Percentiles rank a stretch among this genome's conserved stretches.
Conservation (phyloP, 2,797 vertebrate genomes). For the Ctenosaura bakeri region DNA sequence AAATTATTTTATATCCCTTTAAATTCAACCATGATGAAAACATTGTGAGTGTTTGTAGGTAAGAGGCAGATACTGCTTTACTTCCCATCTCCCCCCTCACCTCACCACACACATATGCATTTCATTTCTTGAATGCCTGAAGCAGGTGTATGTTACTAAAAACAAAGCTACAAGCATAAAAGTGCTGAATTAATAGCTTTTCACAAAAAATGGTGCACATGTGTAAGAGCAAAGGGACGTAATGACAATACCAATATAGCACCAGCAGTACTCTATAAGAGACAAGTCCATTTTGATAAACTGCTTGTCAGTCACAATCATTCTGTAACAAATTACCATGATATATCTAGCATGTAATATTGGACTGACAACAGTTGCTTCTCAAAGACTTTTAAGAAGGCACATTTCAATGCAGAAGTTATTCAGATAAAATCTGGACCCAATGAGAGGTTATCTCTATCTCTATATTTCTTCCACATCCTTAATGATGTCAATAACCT, state of each 20-base stretch:
- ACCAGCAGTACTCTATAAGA: neutral
- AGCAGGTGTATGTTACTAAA: neutral
- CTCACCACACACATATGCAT: too few relatives aligned
- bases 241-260: neutral
- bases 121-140: neutral
- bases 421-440: too few relatives aligned
- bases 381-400: neutral
- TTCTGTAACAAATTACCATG: neutral
- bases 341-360: neutral
- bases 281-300: neutral
- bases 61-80: neutral
- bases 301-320: neutral
- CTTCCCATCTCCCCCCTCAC: neutral
- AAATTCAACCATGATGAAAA: neutral
- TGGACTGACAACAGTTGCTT: neutral
- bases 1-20: neutral
- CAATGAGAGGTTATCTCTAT: too few relatives aligned
- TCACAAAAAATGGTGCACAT: neutral
- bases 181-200: neutral
- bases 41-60: too few relatives aligned
- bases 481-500: neutral
- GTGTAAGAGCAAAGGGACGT: neutral
- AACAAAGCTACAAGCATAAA: neutral
- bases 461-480: neutral
- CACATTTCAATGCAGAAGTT: neutral